These are phyloP conservation scores for Forbesichthys papilliferus DNA, from an alignment of 2,113 vertebrate species.

Conservation along the genomic window DNA sequence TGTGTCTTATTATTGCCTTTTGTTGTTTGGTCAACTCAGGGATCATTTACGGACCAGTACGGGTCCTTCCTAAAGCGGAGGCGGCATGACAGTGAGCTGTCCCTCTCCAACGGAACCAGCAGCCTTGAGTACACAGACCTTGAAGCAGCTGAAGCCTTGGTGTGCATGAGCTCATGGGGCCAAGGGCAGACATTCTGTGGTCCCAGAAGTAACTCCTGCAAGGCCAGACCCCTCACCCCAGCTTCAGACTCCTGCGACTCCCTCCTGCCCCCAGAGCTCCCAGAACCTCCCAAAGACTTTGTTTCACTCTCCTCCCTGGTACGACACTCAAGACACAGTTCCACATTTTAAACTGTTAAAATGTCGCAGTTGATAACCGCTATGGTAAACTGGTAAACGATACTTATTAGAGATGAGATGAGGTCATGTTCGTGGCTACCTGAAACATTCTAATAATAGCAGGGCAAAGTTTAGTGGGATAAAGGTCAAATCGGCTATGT, in stretches of 20 bases:
- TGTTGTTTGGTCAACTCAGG: slow-evolving; percentile 64
- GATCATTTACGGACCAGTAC: slow-evolving; percentile 80
- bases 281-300: slow-evolving; percentile 86
- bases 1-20: slow-evolving; percentile 11
- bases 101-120: slow-evolving; percentile 70
- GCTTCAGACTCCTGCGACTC: slow-evolving; percentile 93
- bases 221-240: slow-evolving; percentile 89
- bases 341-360: not conserved
- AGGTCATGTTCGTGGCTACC: too few relatives aligned
- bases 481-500: slow-evolving; percentile 6
- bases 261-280: slow-evolving; percentile 65
- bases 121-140: slow-evolving; percentile 90
- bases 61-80: slow-evolving; percentile 83
- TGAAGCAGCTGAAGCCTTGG: slow-evolving; percentile 91
- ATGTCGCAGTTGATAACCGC: not conserved
- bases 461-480: not conserved
- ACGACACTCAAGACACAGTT: slow-evolving; percentile 57
- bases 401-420: too few relatives aligned
- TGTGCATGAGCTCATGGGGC: slow-evolving; percentile 97
- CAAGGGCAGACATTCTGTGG: slow-evolving; percentile 71
- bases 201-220: slow-evolving; percentile 71
- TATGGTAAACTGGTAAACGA: not conserved
- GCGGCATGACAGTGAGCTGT: slow-evolving; percentile 85
- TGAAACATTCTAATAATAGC: not conserved
- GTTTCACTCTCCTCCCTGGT: slow-evolving; percentile 90